These are phyloP conservation scores for Drosophila quadrilineata DNA, from an alignment of 1,140 invertebrate genomes.

Conservation along the genomic window DNA sequence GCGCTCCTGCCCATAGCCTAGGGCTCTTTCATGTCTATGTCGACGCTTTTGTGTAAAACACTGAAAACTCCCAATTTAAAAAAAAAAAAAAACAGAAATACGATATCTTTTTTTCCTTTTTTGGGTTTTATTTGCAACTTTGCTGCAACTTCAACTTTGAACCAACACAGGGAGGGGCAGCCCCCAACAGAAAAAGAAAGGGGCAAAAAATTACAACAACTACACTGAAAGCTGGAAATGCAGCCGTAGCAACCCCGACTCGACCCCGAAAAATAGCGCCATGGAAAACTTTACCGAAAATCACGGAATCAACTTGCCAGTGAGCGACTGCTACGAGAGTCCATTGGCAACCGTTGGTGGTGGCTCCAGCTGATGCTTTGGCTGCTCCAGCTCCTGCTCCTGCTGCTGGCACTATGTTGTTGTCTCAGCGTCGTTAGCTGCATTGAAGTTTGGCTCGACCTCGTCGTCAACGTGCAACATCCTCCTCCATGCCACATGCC, in stretches of 20 bases:
- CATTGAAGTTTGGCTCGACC: conserved; percentile 61
- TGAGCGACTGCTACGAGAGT: conserved; percentile 32
- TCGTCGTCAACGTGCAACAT: neutral
- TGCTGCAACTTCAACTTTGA: conserved; percentile 67
- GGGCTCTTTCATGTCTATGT: conserved; percentile 61
- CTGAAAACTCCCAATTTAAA: conserved; percentile 70
- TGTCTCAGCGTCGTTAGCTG: conserved; percentile 74
- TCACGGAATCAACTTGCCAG: conserved; percentile 72
- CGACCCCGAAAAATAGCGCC: conserved; percentile 40
- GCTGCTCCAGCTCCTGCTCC: conserved; percentile 17
- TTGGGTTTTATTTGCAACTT: conserved; percentile 47
- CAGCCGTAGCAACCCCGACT: conserved; percentile 40
- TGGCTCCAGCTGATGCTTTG: conserved; percentile 22
- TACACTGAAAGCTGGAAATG: conserved; percentile 77
- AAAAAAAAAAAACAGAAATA: too few species aligned
- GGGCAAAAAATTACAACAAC: conserved; percentile 20
- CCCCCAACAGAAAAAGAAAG: neutral
- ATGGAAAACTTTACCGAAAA: conserved; percentile 60
- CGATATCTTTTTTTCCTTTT: conserved; percentile 25
- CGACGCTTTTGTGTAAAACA: conserved; percentile 76
- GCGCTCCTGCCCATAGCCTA: conserved; percentile 13
- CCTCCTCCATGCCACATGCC: neutral
- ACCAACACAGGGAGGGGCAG: conserved; percentile 46
- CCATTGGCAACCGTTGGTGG: conserved; percentile 61
- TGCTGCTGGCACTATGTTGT: conserved; percentile 37